Evolutionary conservation across 2,113 vertebrate species (phyloP).

Genomic region (Urocynchramus pylzowi): DNA sequence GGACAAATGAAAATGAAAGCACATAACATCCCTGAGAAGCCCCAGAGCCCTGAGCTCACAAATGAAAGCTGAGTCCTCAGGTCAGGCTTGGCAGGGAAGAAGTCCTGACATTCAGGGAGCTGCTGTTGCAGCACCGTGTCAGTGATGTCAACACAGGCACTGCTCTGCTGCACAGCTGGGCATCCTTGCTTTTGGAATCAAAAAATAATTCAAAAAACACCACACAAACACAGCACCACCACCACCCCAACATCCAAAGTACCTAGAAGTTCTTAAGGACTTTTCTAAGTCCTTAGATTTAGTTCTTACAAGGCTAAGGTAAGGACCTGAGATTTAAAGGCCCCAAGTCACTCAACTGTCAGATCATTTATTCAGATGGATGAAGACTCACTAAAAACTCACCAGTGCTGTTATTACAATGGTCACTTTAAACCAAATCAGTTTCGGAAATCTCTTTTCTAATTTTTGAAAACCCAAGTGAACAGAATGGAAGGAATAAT

Average conservation of each 20-base stretch:
- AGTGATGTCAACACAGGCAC: accelerated
- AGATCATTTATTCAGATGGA: background rate
- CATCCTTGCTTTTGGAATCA: background rate
- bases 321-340: background rate
- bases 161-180: background rate
- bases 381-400: background rate
- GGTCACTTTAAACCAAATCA: background rate
- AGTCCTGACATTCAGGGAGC: background rate
- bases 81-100: background rate
- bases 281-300: background rate
- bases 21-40: background rate
- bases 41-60: background rate
- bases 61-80: background rate
- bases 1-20: conserved; percentile 40
- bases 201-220: background rate
- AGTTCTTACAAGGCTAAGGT: background rate
- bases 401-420: background rate
- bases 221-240: background rate
- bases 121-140: background rate
- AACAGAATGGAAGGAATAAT: background rate
- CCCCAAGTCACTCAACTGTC: background rate
- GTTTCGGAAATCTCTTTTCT: background rate
- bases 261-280: background rate
- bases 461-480: background rate
- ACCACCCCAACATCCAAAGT: background rate